phyloP scores from a whole-genome alignment of 2,797 vertebrate genomes.

The Peromyscus aztecus region DNA sequence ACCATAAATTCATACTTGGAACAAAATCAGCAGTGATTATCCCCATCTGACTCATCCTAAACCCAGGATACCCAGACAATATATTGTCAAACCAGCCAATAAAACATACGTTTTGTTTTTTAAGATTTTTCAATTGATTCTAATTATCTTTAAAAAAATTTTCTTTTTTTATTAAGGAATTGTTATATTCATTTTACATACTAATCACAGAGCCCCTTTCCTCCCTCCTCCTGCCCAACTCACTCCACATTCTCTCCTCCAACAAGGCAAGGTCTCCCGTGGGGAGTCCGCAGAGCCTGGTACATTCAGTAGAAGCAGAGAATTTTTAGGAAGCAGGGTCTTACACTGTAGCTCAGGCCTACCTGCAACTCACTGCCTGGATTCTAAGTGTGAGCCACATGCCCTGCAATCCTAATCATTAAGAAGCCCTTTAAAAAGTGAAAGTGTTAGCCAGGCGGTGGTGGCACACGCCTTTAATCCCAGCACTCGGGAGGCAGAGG shows the following conservation, averaged over 20 bases:
- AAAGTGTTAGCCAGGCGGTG: too few relatives aligned
- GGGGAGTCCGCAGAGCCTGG: too few relatives aligned
- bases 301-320: too few relatives aligned
- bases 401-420: not conserved
- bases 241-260: too few relatives aligned
- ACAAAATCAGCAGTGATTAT: not conserved
- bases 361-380: too few relatives aligned
- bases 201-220: too few relatives aligned
- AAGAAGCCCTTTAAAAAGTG: not conserved
- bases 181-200: too few relatives aligned
- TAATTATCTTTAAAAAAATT: not conserved
- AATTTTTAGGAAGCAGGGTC: not conserved
- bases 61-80: not conserved
- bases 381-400: not conserved
- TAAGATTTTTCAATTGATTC: not conserved
- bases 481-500: too few relatives aligned
- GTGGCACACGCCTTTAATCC: too few relatives aligned
- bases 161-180: too few relatives aligned
- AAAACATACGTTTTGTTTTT: not conserved
- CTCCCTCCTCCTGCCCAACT: too few relatives aligned
- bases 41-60: not conserved
- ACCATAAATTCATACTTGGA: conserved; percentile 47
- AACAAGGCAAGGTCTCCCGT: too few relatives aligned
- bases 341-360: not conserved
- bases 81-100: not conserved